Base-by-base conservation (phyloP, 1,140 invertebrate genomes). In the Whitmania pigra region DNA sequence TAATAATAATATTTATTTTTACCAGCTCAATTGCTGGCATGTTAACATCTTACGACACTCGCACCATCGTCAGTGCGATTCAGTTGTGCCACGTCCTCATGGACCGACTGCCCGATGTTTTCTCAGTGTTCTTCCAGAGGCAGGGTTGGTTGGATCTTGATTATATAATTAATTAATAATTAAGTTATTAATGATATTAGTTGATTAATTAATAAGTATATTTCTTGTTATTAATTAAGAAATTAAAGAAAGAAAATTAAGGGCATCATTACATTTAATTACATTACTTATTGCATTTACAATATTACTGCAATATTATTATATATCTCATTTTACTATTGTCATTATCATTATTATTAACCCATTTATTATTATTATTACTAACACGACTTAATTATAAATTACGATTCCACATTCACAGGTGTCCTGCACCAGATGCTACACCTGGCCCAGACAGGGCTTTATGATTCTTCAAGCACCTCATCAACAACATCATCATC, bases 51-150 rank as follows among this genome's bases (percentile, higher is more conserved):
- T 53, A 54, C 53, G 69, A 70, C n/a, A 20, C 53, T 11, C 15
- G 25, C 0, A 96, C 97, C 77, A 92, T 97, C 29, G 94, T 97
- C 67, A 92, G 92, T 70, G 93, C 94, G 20, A 82, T 97, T 55
- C 94, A 98, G 84, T 91, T 98, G 87, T 91, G 92, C 27, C 91
- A 94, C 80, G 93, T 97, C 75, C 82, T 98, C 25, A 96, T 98
- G 92, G 89, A 92, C 79, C 93, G 95, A 78, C 82, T 97, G 73
- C 92, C 94, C 4, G 89, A 96, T 76, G 88, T 95, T 36, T 97
- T 97, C 85, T 89, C 89, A 57, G 88, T 93, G 53, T 94, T 94
- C 84, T 98, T 97, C 80, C 88, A 92, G 53, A 87, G 94, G 74
- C 94, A 98, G 84, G 94, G 87, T 84, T 73, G 40, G 72, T 73